Conservation (phyloP, 2,113 vertebrate species). For the Carettochelys insculpta region DNA sequence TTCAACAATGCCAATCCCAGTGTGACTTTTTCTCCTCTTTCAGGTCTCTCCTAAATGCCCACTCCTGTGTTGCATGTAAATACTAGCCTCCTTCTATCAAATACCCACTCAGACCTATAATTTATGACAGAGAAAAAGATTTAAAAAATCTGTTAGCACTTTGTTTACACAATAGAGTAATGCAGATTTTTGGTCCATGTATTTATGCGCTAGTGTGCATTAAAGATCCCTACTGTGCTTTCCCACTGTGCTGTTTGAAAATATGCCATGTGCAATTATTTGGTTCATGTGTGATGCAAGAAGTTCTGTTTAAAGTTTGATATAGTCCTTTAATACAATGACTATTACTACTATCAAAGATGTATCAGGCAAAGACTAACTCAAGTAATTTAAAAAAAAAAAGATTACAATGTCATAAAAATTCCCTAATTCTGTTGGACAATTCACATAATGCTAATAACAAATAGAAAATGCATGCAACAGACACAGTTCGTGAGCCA, state of each 20-base stretch:
- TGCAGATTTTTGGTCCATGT: not conserved
- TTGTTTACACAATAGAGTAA: not conserved
- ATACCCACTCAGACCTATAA: not conserved
- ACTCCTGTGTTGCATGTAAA: not conserved
- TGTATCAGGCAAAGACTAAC: not conserved
- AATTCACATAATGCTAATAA: not conserved
- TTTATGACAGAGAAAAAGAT: not conserved
- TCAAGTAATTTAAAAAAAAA: not conserved
- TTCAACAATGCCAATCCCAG: not conserved
- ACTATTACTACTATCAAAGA: not conserved
- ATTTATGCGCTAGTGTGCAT: not conserved
- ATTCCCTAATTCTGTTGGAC: not conserved
- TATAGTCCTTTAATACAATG: not conserved
- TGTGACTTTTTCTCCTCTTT: not conserved
- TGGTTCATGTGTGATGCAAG: not conserved
- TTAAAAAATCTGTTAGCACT: not conserved
- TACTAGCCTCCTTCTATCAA: not conserved
- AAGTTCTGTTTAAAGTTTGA: not conserved
- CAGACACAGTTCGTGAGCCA: not conserved
- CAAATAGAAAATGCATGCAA: not conserved
- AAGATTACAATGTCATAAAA: not conserved
- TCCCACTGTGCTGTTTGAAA: not conserved
- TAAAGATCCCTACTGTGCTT: not conserved
- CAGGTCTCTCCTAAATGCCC: not conserved
- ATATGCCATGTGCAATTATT: not conserved